These are phyloP conservation scores for Simalia tracyae DNA, from an alignment of 2,797 vertebrate genomes.

Conservation along the genomic window DNA sequence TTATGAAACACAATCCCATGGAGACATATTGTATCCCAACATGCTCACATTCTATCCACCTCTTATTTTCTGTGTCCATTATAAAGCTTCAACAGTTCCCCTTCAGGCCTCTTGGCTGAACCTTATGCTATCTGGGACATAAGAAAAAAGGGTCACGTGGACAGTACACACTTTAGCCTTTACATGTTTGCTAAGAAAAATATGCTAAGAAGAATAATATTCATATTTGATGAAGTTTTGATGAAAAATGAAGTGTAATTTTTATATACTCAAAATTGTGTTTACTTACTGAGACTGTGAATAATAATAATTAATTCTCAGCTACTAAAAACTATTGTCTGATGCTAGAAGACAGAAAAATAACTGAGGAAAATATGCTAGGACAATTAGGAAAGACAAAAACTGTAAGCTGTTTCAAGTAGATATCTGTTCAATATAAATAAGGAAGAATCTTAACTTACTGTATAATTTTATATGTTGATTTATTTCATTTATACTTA, in stretches of 20 bases:
- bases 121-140: neutral
- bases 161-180: neutral
- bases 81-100: neutral
- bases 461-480: neutral
- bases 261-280: neutral
- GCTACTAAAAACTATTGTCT: neutral
- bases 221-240: neutral
- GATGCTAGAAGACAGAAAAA: neutral
- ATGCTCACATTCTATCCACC: neutral
- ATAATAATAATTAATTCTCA: neutral
- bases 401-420: conserved; percentile 9
- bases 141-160: neutral
- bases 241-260: conserved; percentile 2
- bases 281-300: neutral
- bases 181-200: neutral
- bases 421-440: neutral
- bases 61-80: neutral
- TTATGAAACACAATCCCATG: neutral
- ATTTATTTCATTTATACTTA: neutral
- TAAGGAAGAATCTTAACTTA: conserved; percentile 2
- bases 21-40: neutral
- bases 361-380: neutral
- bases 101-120: neutral
- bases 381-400: neutral
- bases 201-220: neutral